phyloP scores from a whole-genome alignment of 2,888 invertebrate genomes.

The Pecten maximus region DNA sequence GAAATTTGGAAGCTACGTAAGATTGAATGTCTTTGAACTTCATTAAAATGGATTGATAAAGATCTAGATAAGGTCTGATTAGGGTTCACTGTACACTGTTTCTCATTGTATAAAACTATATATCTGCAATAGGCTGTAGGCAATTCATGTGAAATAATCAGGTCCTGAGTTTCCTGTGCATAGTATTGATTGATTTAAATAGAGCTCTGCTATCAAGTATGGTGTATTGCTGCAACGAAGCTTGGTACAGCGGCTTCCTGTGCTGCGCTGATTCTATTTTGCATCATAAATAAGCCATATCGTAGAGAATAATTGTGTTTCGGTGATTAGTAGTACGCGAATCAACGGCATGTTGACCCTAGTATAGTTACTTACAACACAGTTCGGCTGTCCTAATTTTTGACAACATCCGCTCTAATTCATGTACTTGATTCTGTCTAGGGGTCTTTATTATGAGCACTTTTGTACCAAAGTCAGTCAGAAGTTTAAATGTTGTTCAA shows the following conservation, averaged over 20 bases:
- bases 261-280: background rate
- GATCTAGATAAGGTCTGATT: background rate
- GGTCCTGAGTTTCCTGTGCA: background rate
- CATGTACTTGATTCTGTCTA: too few species aligned
- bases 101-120: background rate
- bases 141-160: conserved; percentile 4
- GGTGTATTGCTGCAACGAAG: background rate
- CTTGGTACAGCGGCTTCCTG: background rate
- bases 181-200: conserved; percentile 18
- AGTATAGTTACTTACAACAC: background rate
- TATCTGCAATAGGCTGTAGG: background rate
- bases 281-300: background rate
- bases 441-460: too few species aligned
- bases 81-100: background rate
- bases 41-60: background rate
- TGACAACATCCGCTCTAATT: too few species aligned
- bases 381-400: background rate
- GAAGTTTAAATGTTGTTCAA: too few species aligned
- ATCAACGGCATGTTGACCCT: background rate
- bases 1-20: background rate
- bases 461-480: too few species aligned
- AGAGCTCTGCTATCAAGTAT: background rate
- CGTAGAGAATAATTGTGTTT: background rate
- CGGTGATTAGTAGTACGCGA: background rate
- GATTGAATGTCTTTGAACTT: background rate